These are phyloP conservation scores for Trachurus trachurus DNA, from an alignment of 2,797 vertebrate genomes.

Conservation along the genomic window DNA sequence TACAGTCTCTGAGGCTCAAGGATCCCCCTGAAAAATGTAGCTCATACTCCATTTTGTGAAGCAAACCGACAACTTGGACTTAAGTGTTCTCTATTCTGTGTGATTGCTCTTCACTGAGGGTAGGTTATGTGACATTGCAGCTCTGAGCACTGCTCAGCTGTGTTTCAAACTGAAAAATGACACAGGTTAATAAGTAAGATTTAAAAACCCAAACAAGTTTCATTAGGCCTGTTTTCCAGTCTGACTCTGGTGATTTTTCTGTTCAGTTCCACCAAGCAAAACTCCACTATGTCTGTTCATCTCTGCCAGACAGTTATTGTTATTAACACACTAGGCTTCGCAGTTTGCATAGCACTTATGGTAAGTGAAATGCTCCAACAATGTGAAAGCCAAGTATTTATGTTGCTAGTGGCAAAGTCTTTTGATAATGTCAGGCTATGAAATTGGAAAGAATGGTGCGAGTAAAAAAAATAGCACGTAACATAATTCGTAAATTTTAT, in stretches of 20 bases:
- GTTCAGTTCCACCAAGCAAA: no score
- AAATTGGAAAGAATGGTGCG: not conserved
- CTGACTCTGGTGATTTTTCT: no score
- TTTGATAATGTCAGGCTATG: not conserved
- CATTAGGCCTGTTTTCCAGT: not conserved
- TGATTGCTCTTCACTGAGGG: not conserved
- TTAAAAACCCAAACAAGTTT: not conserved
- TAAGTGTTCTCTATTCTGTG: no score
- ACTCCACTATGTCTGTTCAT: no score
- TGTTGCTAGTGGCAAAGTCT: not conserved
- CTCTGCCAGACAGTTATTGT: not conserved
- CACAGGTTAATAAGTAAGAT: no score
- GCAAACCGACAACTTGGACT: no score
- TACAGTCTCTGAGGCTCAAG: no score
- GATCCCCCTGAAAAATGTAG: no score
- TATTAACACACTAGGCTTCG: not conserved
- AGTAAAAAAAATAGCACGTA: not conserved
- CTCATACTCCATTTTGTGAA: no score
- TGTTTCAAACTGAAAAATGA: not conserved
- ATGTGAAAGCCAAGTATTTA: not conserved
- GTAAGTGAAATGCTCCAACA: not conserved
- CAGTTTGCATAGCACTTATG: not conserved
- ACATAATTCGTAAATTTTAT: not conserved
- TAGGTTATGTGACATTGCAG: not conserved
- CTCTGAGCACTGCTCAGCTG: not conserved